These are phyloP conservation scores for Thunnus thynnus DNA, from an alignment of 2,113 vertebrate species.

Conservation along the genomic window DNA sequence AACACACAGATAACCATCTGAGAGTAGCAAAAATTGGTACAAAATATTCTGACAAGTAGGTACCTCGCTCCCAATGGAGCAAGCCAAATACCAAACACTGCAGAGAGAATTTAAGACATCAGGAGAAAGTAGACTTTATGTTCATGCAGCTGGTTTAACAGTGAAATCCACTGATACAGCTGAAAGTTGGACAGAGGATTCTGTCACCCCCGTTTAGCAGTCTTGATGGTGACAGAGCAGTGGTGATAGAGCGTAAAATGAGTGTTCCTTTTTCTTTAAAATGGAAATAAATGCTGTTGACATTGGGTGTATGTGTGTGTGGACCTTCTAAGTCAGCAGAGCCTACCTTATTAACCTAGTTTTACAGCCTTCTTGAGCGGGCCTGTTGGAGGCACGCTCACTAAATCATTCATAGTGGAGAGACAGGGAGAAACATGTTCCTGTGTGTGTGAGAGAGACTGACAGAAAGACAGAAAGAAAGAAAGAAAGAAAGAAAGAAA, in stretches of 20 bases:
- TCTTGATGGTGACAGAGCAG: slow-evolving; percentile 8
- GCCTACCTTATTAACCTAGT: slow-evolving; percentile 78
- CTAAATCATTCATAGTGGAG: slow-evolving; percentile 81
- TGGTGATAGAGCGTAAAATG: slow-evolving; percentile 42
- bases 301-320: slow-evolving; percentile 26
- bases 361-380: slow-evolving; percentile 62
- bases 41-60: slow-evolving; percentile 7
- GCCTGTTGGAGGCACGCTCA: slow-evolving; percentile 71
- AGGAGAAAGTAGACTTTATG: no score
- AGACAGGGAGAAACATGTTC: slow-evolving; percentile 70
- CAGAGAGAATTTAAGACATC: background rate
- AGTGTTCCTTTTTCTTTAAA: slow-evolving; percentile 32
- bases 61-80: background rate
- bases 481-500: slow-evolving; percentile 1
- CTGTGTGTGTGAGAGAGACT: slow-evolving; percentile 11
- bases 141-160: background rate
- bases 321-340: slow-evolving; percentile 51
- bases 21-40: background rate
- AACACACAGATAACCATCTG: no score
- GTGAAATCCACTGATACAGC: slow-evolving; percentile 1
- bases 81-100: background rate
- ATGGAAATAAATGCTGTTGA: slow-evolving; percentile 48
- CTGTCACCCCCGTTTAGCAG: background rate
- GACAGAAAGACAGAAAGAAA: no score
- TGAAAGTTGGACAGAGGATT: slow-evolving; percentile 1